Evolutionary conservation across 2,113 vertebrate genomes (phyloP), one percentile per base, ranked within the genome.

Genomic region (Atractosteus spatula): DNA sequence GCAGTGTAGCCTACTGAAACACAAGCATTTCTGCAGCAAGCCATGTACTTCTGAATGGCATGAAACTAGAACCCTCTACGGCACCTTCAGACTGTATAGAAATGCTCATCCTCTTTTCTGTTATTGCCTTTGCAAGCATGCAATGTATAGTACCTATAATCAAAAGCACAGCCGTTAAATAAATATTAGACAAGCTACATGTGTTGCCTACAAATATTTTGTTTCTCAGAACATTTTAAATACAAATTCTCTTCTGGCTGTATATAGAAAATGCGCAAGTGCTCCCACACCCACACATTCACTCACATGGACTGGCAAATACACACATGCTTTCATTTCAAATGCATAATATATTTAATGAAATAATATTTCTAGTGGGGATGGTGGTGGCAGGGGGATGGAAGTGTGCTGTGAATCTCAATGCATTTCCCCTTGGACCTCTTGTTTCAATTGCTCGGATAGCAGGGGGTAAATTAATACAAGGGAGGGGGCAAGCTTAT

Each of bases 311-410:
- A 75, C 78, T 79, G 71, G 77, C 78, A 75, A 76, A 77, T 77
- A 83, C 83, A 82, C 79, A 74, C 80, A 77, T 79, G 82, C 83
- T 76, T 82, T 85, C 83, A 84, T 84, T 84, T 86, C 82, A 88
- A 90, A 91, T 91, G 90, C 88, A 91, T 90, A 93, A 91, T 90
- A 86, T 88, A 91, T 91, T 86, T 90, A 91, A 90, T 91, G 86
- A 90, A 91, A 89, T 90, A 90, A 91, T 91, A 86, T 90, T 89
- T 91, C 89, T 88, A 87, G 86, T 89, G 83, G 84, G 88, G 88
- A 86, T 83, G 89, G 83, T 71, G 86, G 84, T 86, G 83, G 83
- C 79, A 74, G 81, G 84, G 84, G 88, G 81, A 85, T 86, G 84
- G 76, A 83, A 79, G 85, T 82, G 80, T 82, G 84, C 77, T 74